Conservation (phyloP, 1,140 invertebrate species). For the Cotesia vestalis region DNA sequence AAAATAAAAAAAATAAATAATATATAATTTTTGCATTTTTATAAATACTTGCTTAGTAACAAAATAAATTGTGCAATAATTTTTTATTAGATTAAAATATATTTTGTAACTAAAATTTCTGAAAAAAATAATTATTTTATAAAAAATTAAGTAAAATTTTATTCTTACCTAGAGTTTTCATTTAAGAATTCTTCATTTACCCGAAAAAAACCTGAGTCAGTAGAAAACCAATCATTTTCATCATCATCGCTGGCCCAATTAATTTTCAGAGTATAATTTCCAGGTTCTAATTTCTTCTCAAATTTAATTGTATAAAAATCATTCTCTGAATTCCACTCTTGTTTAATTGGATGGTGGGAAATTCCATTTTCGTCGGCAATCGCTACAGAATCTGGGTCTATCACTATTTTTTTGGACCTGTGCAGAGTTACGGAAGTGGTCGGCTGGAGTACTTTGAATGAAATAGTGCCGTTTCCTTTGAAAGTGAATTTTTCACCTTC, state of each 20-base stretch:
- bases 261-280: slow-evolving; percentile 28
- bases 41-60: too few relatives aligned
- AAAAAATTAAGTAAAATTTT: too few relatives aligned
- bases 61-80: too few relatives aligned
- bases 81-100: too few relatives aligned
- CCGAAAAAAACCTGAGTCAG: too few relatives aligned
- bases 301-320: slow-evolving; percentile 34
- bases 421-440: slow-evolving; percentile 36
- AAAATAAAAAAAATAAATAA: too few relatives aligned
- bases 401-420: slow-evolving; percentile 24
- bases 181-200: too few relatives aligned
- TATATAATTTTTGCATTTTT: too few relatives aligned
- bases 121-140: too few relatives aligned
- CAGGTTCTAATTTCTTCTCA: slow-evolving; percentile 21
- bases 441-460: slow-evolving; percentile 26
- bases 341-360: slow-evolving; percentile 12
- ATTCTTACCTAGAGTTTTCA: too few relatives aligned
- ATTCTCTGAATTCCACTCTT: slow-evolving; percentile 11
- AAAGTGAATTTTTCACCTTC: slow-evolving; percentile 38
- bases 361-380: slow-evolving; percentile 20
- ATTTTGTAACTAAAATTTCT: too few relatives aligned
- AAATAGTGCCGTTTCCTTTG: slow-evolving; percentile 31
- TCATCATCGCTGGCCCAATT: slow-evolving; percentile 23
- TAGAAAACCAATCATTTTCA: background rate
- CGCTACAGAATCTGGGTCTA: slow-evolving; percentile 30